phyloP scores from a whole-genome alignment of 37 sponge, comb jelly and placozoan species.

The Axinella damicornis region DNA sequence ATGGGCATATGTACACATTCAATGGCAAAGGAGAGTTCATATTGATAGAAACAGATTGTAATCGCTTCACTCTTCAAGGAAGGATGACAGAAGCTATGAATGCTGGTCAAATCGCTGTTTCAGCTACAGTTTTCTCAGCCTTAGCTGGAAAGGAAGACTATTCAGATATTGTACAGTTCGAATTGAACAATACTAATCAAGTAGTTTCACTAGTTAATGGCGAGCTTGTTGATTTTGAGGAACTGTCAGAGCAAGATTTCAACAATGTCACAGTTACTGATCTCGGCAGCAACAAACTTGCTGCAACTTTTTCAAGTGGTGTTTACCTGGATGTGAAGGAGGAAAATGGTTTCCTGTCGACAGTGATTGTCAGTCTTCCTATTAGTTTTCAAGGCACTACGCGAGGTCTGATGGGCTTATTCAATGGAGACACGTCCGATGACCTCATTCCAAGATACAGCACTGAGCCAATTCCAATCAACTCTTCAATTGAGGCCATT shows the following conservation, averaged over 20 bases:
- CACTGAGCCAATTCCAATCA: constrained; percentile 11
- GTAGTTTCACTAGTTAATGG: constrained; percentile 41
- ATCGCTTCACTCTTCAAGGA: constrained; percentile 74
- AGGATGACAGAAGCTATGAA: constrained; percentile 59
- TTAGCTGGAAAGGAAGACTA: constrained; percentile 39
- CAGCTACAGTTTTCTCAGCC: constrained; percentile 75
- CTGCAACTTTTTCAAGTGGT: constrained; percentile 47
- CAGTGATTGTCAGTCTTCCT: constrained; percentile 36
- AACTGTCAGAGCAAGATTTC: constrained; percentile 36
- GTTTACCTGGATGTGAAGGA: constrained; percentile 27
- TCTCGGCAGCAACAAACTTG: constrained; percentile 23
- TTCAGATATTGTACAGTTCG: constrained; percentile 60
- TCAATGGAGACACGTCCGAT: constrained; percentile 66
- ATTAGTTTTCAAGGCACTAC: constrained; percentile 12
- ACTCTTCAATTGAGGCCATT: constrained; percentile 28
- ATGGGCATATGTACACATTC: constrained; percentile 72
- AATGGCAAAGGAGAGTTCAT: constrained; percentile 82
- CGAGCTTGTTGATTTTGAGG: constrained; percentile 43
- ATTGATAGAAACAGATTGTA: constrained; percentile 58
- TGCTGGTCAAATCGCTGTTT: not conserved
- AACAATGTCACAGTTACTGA: constrained; percentile 32
- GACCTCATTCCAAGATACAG: constrained; percentile 54
- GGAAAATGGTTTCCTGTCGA: constrained; percentile 42
- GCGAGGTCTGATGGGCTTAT: constrained; percentile 69
- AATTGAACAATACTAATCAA: constrained; percentile 11